phyloP scores from a whole-genome alignment of 2,888 invertebrate genomes.

The Orthonevra nobilis region DNA sequence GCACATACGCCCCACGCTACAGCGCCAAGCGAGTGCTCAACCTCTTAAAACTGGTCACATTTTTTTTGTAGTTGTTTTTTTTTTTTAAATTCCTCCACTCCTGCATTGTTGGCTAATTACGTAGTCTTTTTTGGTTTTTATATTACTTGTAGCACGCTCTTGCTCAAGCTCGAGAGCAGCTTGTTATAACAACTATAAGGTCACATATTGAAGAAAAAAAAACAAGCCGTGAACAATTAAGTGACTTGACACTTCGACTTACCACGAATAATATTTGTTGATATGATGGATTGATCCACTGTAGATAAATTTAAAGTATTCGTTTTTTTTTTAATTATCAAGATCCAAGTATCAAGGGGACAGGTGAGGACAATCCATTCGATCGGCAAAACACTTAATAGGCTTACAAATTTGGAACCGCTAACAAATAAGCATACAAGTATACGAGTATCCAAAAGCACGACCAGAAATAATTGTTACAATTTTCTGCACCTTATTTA shows the following conservation, averaged over 20 bases:
- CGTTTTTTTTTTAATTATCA: background rate
- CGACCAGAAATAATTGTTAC: conserved; percentile 28
- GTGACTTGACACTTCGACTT: conserved; percentile 25
- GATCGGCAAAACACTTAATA: conserved; percentile 10
- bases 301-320: background rate
- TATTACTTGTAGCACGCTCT: background rate
- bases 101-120: conserved; percentile 20
- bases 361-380: conserved; percentile 34
- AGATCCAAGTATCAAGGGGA: conserved; percentile 27
- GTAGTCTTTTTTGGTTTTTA: conserved; percentile 23
- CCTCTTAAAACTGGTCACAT: conserved; percentile 29
- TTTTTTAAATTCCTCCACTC: conserved; percentile 11
- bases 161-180: conserved; percentile 26
- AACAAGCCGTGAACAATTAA: conserved; percentile 11
- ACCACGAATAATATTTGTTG: no score
- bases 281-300: conserved; percentile 5
- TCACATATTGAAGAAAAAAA: conserved; percentile 12
- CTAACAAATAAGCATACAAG: background rate
- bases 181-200: conserved; percentile 23
- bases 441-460: conserved; percentile 15
- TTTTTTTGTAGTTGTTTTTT: conserved; percentile 32
- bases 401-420: conserved; percentile 4
- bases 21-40: conserved; percentile 5
- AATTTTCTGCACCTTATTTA: conserved; percentile 51
- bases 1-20: conserved; percentile 45